Conservation (phyloP, 2,888 invertebrate species). For the Tachina lurida region DNA sequence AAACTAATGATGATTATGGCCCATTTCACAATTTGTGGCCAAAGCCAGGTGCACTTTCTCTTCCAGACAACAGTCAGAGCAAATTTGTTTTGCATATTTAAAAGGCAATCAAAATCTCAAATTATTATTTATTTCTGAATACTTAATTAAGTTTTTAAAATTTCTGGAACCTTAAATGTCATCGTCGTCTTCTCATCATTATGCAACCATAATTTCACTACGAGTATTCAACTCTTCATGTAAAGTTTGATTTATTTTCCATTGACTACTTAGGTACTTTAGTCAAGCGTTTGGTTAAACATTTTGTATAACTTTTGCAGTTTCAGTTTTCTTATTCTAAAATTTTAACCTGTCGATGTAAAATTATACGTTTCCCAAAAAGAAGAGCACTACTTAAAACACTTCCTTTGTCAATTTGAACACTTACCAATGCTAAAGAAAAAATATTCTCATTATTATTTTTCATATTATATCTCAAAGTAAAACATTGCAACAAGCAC, state of each 20-base stretch:
- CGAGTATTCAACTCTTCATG: background rate
- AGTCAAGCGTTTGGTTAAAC: conserved; percentile 31
- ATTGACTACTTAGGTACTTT: conserved; percentile 12
- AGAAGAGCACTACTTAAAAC: conserved; percentile 55
- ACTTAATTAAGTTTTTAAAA: background rate
- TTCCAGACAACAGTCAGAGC: too few relatives aligned
- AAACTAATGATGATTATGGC: too few relatives aligned
- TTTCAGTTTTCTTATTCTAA: conserved; percentile 24
- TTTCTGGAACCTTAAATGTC: background rate
- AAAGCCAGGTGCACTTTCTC: too few relatives aligned
- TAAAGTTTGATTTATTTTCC: conserved; percentile 49
- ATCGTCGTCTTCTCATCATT: background rate
- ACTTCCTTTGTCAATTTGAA: conserved; percentile 69
- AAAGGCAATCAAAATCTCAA: background rate
- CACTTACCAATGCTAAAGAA: conserved; percentile 40
- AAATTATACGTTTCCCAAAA: conserved; percentile 67
- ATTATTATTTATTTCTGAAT: background rate
- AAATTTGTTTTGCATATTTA: background rate
- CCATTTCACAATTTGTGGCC: too few relatives aligned
- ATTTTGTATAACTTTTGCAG: conserved; percentile 3
- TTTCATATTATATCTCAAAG: conserved; percentile 22
- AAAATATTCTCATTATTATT: conserved; percentile 62
- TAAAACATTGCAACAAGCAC: conserved; percentile 3
- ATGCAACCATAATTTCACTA: background rate
- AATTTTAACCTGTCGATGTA: conserved; percentile 60